A percentile compares a stretch with the other conserved stretches of the same genome.
These are phyloP conservation scores for Oryzias javanicus DNA, from an alignment of 2,113 vertebrate species.

Conservation along the genomic window DNA sequence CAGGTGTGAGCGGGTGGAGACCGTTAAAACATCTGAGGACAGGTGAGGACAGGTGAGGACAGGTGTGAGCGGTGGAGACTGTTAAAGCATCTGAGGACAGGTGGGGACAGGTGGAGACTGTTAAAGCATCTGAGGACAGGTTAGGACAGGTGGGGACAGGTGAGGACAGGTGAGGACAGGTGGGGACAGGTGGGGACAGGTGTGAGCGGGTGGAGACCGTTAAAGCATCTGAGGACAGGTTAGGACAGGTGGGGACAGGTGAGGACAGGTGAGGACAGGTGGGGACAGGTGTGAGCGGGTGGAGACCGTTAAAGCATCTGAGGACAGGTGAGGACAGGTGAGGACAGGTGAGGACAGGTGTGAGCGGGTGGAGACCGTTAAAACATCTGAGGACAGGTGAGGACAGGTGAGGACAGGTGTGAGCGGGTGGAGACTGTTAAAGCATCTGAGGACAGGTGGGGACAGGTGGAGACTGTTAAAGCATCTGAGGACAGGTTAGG, in stretches of 20 bases:
- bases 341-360: neutral
- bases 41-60: constrained; percentile 60
- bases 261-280: constrained; percentile 62
- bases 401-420: neutral
- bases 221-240: constrained; percentile 67
- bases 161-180: constrained; percentile 63
- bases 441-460: constrained; percentile 8
- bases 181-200: neutral
- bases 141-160: constrained; percentile 6
- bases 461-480: neutral
- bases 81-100: constrained; percentile 7
- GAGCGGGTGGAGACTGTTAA: neutral
- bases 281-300: neutral
- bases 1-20: neutral
- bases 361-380: neutral
- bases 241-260: too few species aligned
- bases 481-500: constrained; percentile 71
- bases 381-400: constrained; percentile 74
- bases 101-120: neutral
- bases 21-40: constrained; percentile 56
- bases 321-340: constrained; percentile 78
- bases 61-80: neutral
- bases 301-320: constrained; percentile 8
- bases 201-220: neutral
- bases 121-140: constrained; percentile 66